Evolutionary conservation across 2,113 vertebrate species (phyloP).

Genomic region (Genyomyrus donnyi): DNA sequence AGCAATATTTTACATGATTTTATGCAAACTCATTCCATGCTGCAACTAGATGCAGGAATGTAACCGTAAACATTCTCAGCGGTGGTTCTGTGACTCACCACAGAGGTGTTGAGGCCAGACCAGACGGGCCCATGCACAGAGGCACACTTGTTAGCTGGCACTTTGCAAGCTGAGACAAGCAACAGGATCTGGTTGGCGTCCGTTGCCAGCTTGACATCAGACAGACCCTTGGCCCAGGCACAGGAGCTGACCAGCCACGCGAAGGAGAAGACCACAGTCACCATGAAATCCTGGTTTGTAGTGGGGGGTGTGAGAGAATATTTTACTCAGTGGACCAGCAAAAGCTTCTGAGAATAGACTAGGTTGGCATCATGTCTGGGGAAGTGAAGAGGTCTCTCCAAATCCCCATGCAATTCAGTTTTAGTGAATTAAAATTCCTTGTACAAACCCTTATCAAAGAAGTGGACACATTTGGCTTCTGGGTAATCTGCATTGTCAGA

Average conservation of each 20-base stretch:
- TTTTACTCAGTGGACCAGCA: neutral
- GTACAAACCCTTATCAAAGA: neutral
- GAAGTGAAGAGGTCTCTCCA: neutral
- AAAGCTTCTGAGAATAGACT: neutral
- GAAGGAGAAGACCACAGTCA: slow-evolving; percentile 86
- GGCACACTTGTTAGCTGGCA: slow-evolving; percentile 77
- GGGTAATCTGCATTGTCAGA: neutral
- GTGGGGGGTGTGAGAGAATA: slow-evolving; percentile 18
- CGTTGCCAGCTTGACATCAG: slow-evolving; percentile 81
- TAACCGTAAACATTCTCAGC: neutral
- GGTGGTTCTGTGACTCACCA: slow-evolving; percentile 59
- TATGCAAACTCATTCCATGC: neutral
- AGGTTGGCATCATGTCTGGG: neutral
- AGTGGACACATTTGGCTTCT: neutral
- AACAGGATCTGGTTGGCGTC: slow-evolving; percentile 80
- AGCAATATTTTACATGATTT: neutral
- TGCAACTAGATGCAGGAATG: neutral
- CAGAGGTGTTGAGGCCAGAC: slow-evolving; percentile 88
- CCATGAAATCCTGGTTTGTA: slow-evolving; percentile 78
- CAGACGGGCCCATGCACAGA: slow-evolving; percentile 76
- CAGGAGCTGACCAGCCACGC: slow-evolving; percentile 90
- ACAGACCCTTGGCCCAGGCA: slow-evolving; percentile 88
- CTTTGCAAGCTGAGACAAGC: slow-evolving; percentile 86
- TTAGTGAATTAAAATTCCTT: neutral
- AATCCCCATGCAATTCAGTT: neutral